Base-by-base conservation (phyloP, 2,888 invertebrate species). In the Cryptocheilus praepositus region DNA sequence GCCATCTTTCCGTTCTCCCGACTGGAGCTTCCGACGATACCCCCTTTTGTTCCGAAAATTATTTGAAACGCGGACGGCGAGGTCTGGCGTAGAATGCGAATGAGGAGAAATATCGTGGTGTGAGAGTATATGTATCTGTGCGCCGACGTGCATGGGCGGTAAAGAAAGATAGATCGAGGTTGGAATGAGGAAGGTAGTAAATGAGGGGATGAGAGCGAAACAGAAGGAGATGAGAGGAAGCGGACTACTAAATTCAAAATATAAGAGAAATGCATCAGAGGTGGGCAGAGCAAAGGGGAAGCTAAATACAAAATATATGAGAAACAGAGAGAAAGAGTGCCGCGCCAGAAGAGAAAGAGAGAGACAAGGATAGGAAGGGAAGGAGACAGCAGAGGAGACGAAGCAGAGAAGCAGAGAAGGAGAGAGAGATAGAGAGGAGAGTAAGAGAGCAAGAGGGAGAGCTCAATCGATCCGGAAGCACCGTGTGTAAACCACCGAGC, bases 381-480 rank as follows among this genome's bases (percentile, higher is more conserved):
- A 13, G 13, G 61, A 60, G 61, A 68, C 53, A 70, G 8, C 67
- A 62, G 72, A 57, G 66, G 66, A 55, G 60, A 55, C 51, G 52
- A 22, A 19, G 62, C 0, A 56, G 55, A 43, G 51, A 66, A 49
- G 54, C 28, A 51, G 60, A 45, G 19, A 18, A 13, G 21, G 61
- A 36, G 43, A 3, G 44, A 36, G 59, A 19, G 36, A n/a, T 43
- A 18, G 44, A 22, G 28, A 15, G 21, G 28, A 46, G 51, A 52
- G 62, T 22, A 54, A n/a, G n/a, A 43, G 52, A 52, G 52, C 58
- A 49, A 56, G 68, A 64, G 69, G 71, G 58, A 63, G 65, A 68
- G 74, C 78, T 79, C 74, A 74, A 79, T 76, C 76, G 78, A 79
- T 78, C 76, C 76, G 74, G 76, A 76, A 78, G 74, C 74, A 74